phyloP scores from a whole-genome alignment of 2,113 vertebrate species.

The Setophaga petechia region DNA sequence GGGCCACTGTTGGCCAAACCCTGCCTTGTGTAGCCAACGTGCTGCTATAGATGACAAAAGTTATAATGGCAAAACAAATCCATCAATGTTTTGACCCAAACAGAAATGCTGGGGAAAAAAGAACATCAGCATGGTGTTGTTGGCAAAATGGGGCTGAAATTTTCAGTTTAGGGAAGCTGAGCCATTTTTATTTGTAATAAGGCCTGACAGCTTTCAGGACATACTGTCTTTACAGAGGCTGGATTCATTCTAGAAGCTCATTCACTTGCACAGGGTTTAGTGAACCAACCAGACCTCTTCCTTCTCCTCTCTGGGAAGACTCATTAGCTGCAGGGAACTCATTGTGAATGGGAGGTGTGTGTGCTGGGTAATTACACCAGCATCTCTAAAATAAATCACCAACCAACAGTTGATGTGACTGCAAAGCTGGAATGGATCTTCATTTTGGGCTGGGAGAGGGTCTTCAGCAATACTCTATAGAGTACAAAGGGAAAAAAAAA shows the following conservation, averaged over 20 bases:
- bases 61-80: background rate
- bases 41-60: background rate
- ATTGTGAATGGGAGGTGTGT: background rate
- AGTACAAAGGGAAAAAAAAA: slow-evolving; percentile 52
- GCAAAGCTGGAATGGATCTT: slow-evolving; percentile 37
- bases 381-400: slow-evolving; percentile 14
- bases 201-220: background rate
- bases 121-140: background rate
- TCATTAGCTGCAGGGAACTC: slow-evolving; percentile 11
- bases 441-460: slow-evolving; percentile 18
- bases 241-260: background rate
- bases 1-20: background rate
- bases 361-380: background rate
- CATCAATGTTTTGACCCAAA: background rate
- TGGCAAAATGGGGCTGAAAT: background rate
- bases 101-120: background rate
- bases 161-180: background rate
- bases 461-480: slow-evolving; percentile 49
- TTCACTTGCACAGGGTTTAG: background rate
- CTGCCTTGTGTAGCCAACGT: background rate
- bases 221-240: background rate
- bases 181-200: background rate
- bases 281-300: background rate
- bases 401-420: slow-evolving; percentile 9
- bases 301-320: background rate